Evolutionary conservation across 2,888 invertebrate genomes (phyloP), one percentile per base, ranked within the genome.

Genomic region (Ophion costatus): DNA sequence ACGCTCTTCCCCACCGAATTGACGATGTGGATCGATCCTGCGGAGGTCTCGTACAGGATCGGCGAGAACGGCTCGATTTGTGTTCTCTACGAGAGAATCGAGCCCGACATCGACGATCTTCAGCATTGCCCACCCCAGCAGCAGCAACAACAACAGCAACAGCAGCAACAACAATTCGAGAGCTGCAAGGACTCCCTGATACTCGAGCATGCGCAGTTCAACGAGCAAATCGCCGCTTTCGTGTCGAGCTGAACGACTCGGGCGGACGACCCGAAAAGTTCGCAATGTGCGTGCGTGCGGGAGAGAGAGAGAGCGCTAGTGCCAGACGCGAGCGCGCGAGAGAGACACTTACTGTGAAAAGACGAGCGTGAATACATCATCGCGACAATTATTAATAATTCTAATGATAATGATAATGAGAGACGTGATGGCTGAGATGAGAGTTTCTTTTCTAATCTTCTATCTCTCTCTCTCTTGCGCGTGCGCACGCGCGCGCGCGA

Each of bases 21-120:
- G 20, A 97, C 97, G 45, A 95, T 97, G 94, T 97, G 97, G 97
- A 96, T 97, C 86, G 97, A 97, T 91, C 97, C 97, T 2, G 94
- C 94, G 88, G 96, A 97, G 94, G 97, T 97, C 10, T 95, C 95
- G 14, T 96, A 96, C 92, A 93, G 96, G 89, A 95, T 96, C 89
- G 96, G 96, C 33, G 96, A 96, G 90, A 95, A 95, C 89, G 96
- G 96, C 33, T 95, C 95, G 88, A 95, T 96, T 87, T 95, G 95
- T 86, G 95, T 95, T 0, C 91, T 96, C 10, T 95, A 94, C 91
- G 94, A 95, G 75, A 90, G 91, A 70, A 91, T 90, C 64, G 92
- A 90, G 17, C 90, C 92, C 10, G 91, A 91, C 0, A 89, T 88
- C 2, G 92, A 92, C 11, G 91, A 91, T 17, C 69, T 82, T 66